These are phyloP conservation scores for Thamnophis sirtalis DNA, from an alignment of 2,113 vertebrate species.

Conservation along the genomic window DNA sequence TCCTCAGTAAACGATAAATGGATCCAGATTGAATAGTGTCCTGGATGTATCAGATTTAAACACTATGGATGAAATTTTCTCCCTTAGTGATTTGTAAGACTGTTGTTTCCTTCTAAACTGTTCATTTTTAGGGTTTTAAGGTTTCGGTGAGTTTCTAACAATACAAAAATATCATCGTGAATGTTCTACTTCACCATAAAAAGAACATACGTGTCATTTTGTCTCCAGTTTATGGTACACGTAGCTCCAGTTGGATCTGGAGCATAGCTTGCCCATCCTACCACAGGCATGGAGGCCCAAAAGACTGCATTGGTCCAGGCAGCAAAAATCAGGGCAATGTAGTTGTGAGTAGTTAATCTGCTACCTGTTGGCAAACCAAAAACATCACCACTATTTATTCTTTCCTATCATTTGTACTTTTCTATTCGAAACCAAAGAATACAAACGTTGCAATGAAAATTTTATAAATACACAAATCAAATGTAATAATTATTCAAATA, in stretches of 20 bases:
- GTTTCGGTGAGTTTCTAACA: neutral
- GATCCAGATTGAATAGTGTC: neutral
- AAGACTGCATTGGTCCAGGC: conserved; percentile 95
- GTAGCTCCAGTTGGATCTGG: conserved; percentile 95
- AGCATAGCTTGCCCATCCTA: conserved; percentile 91
- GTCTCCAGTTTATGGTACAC: conserved; percentile 94
- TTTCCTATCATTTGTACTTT: neutral
- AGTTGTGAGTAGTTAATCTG: conserved; percentile 81
- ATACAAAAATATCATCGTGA: neutral
- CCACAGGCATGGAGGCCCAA: conserved; percentile 88
- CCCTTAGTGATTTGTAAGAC: neutral
- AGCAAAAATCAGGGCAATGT: conserved; percentile 79
- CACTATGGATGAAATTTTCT: neutral
- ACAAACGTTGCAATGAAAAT: neutral
- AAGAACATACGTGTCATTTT: conserved; percentile 83
- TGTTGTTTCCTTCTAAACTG: neutral
- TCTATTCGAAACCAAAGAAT: neutral
- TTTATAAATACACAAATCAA: neutral
- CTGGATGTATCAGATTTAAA: neutral
- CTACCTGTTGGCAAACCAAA: conserved; percentile 72
- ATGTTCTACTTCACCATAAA: neutral
- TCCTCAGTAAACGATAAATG: neutral
- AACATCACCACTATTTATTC: neutral
- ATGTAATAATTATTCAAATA: too few species aligned
- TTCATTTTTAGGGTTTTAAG: neutral